These are phyloP conservation scores for Geococcyx californianus DNA, from an alignment of 2,113 vertebrate species.

Conservation along the genomic window DNA sequence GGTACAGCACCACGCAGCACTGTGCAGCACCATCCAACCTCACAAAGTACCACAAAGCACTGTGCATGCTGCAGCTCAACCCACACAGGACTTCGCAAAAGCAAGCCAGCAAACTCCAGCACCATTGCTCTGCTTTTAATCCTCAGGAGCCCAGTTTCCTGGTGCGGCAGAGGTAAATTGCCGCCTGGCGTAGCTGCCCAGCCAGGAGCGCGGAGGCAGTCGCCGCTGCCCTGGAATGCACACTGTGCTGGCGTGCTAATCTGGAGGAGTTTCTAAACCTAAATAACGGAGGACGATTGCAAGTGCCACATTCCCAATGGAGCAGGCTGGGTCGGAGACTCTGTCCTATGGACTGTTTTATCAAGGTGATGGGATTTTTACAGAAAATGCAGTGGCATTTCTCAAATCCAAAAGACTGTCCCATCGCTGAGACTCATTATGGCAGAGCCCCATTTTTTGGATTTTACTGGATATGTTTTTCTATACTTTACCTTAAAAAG, in stretches of 20 bases:
- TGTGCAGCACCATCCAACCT: no score
- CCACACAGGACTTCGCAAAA: accelerated
- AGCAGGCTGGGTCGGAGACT: not conserved
- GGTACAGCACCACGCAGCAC: accelerated
- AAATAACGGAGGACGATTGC: not conserved
- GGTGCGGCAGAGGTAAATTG: not conserved
- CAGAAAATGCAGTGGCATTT: not conserved
- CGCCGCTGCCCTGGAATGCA: not conserved
- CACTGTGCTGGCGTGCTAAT: not conserved
- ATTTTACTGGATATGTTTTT: not conserved
- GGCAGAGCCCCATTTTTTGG: not conserved
- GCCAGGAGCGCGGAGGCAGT: accelerated
- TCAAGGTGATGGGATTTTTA: not conserved
- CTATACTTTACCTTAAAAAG: not conserved
- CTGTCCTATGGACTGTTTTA: not conserved
- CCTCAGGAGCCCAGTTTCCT: accelerated
- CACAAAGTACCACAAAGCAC: not conserved
- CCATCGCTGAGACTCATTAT: accelerated
- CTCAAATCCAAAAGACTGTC: not conserved
- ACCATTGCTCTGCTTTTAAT: accelerated
- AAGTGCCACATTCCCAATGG: not conserved
- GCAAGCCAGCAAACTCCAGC: accelerated
- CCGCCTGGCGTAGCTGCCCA: not conserved
- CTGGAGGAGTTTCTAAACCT: not conserved
- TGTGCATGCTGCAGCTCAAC: accelerated